Evolutionary conservation across 2,888 invertebrate genomes (phyloP), one percentile per base, ranked within the genome.

Genomic region (Epirrita christyi): DNA sequence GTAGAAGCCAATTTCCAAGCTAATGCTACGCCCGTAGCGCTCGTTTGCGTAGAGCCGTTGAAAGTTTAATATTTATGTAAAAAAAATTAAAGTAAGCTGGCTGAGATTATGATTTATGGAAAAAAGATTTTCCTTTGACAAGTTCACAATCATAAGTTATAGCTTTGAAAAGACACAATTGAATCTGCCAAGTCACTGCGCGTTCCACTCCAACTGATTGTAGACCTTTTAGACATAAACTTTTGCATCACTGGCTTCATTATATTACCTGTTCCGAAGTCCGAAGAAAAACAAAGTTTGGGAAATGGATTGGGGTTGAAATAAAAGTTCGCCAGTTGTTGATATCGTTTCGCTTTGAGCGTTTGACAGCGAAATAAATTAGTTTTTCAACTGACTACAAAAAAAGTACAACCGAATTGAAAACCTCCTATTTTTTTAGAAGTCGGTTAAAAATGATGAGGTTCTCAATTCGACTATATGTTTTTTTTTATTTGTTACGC

Each of bases 251-350:
- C 13, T 9, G n/a, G 9, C 32, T 36, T 6, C 1, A 36, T 11
- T 32, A 32, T 32, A 29, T 29, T 34, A 36, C 11, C 36, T 6
- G 40, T 15, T 29, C 1, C 3, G 8, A 47, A 49, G 41, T 42
- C 42, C 14, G 14, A 37, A 14, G 36, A 51, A 51, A 43, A 51
- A 50, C 9, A 43, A 43, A 50, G 50, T 50, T 36, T 13, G 38
- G 10, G 14, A 36, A 36, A 11, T 43, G 34, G 32, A 41, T 28
- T 15, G 13, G 34, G 11, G 36, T 37, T 48, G 42, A 48, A 54
- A 54, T 43, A 43, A 54, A 54, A 54, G 47, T 47, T 54, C 2
- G 14, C 9, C 14, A 38, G 41, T 47, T 47, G 42, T 47, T 36
- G 41, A 41, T 36, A 54, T 47, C 41, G 36, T 14, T 32, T 45